Conservation (phyloP, 2,797 vertebrate species). For the Lepus townsendii region DNA sequence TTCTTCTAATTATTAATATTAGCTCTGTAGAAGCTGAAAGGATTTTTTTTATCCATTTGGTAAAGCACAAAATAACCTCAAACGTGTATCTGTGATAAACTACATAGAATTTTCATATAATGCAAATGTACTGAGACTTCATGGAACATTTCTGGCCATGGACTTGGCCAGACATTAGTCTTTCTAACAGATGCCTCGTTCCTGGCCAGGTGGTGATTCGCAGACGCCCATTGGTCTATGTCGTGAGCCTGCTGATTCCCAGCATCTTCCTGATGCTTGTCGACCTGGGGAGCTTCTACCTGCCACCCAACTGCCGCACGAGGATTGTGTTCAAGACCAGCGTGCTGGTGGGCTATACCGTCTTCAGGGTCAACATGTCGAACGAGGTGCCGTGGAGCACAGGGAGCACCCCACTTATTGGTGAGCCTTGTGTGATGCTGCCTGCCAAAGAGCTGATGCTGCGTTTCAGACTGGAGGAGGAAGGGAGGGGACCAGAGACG, state of each 20-base stretch:
- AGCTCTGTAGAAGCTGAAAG: not conserved
- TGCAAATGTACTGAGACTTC: not conserved
- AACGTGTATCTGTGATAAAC: slow-evolving; percentile 41
- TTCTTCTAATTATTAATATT: not conserved
- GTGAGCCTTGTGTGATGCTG: slow-evolving; percentile 79
- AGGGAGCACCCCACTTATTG: slow-evolving; percentile 92
- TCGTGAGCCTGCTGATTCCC: slow-evolving; percentile 91
- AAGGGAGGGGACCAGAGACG: not conserved
- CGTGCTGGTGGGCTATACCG: slow-evolving; percentile 93
- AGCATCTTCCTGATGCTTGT: slow-evolving; percentile 95
- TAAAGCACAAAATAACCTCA: slow-evolving; percentile 19
- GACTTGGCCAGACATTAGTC: not conserved
- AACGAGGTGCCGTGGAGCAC: slow-evolving; percentile 90
- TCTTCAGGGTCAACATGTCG: slow-evolving; percentile 93
- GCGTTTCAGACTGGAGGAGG: not conserved
- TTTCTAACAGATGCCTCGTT: not conserved
- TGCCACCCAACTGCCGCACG: slow-evolving; percentile 91
- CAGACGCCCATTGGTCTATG: slow-evolving; percentile 92
- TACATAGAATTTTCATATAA: not conserved
- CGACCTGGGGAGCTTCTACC: slow-evolving; percentile 94
- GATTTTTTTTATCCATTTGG: not conserved
- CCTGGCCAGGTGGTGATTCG: slow-evolving; percentile 92
- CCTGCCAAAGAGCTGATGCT: not conserved
- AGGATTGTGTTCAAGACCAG: slow-evolving; percentile 93
- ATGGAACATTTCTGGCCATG: not conserved